These are phyloP conservation scores for Pseudopodoces humilis DNA, from an alignment of 2,113 vertebrate genomes.

Conservation along the genomic window DNA sequence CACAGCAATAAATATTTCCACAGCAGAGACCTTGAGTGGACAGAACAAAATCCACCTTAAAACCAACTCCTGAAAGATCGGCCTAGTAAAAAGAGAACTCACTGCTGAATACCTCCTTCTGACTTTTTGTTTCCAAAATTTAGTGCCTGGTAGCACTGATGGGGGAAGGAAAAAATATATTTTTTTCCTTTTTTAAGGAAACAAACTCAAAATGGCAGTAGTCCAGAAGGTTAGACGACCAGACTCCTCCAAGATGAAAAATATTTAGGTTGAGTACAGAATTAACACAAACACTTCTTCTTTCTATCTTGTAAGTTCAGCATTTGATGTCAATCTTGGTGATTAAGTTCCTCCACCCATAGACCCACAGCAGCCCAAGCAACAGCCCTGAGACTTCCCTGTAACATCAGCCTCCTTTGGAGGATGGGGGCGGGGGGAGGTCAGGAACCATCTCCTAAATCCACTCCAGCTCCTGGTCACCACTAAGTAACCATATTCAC, in stretches of 20 bases:
- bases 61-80: background rate
- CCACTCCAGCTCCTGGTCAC: background rate
- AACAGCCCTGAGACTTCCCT: background rate
- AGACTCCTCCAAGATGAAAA: background rate
- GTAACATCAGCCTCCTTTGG: background rate
- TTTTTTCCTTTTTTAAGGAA: background rate
- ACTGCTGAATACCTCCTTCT: background rate
- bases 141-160: background rate
- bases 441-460: background rate
- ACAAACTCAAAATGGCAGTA: background rate
- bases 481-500: background rate
- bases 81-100: background rate
- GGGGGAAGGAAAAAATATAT: background rate
- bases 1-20: constrained; percentile 9
- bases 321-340: background rate
- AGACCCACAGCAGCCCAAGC: background rate
- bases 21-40: background rate
- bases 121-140: background rate
- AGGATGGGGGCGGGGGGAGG: background rate
- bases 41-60: background rate
- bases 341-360: background rate
- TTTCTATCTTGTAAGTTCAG: background rate
- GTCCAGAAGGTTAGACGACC: background rate
- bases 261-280: background rate
- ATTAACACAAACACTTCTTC: background rate